Evolutionary conservation across 2,888 invertebrate species (phyloP).

Genomic region (Imbricaverruca yamaguchii): DNA sequence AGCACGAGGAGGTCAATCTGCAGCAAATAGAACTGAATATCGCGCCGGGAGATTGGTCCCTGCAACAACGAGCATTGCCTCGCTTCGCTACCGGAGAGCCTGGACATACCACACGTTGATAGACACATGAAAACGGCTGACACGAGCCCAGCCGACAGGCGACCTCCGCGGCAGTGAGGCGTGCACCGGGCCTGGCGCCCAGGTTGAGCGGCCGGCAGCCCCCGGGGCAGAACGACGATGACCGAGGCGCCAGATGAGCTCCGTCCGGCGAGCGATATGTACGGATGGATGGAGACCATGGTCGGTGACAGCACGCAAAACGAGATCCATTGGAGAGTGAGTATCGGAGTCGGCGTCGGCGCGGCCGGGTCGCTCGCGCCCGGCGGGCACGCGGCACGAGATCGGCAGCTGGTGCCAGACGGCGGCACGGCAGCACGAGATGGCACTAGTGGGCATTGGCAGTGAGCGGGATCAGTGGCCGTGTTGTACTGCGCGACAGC

Average conservation of each 20-base stretch:
- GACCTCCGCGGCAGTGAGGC: too few species aligned
- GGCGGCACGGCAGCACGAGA: conserved; percentile 77
- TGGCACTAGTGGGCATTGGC: conserved; percentile 87
- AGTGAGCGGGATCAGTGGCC: conserved; percentile 88
- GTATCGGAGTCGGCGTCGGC: not conserved
- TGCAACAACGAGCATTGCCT: too few species aligned
- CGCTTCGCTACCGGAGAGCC: too few species aligned
- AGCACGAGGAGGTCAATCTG: too few species aligned
- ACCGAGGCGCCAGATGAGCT: not conserved
- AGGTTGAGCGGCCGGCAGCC: not conserved
- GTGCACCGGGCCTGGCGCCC: not conserved
- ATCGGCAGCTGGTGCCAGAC: conserved; percentile 26
- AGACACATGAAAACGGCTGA: too few species aligned
- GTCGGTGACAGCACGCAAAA: not conserved
- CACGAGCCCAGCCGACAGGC: too few species aligned
- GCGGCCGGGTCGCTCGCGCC: conserved; percentile 34
- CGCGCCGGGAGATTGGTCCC: too few species aligned
- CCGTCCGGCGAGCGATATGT: not conserved
- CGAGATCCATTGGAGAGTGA: not conserved
- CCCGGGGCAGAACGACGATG: not conserved
- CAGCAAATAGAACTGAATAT: too few species aligned
- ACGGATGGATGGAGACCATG: not conserved
- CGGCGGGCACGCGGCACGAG: conserved; percentile 34
- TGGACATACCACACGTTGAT: too few species aligned
- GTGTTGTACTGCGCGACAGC: conserved; percentile 67